These are phyloP conservation scores for Ammodytes dubius DNA, from an alignment of 2,113 vertebrate genomes.

Conservation along the genomic window DNA sequence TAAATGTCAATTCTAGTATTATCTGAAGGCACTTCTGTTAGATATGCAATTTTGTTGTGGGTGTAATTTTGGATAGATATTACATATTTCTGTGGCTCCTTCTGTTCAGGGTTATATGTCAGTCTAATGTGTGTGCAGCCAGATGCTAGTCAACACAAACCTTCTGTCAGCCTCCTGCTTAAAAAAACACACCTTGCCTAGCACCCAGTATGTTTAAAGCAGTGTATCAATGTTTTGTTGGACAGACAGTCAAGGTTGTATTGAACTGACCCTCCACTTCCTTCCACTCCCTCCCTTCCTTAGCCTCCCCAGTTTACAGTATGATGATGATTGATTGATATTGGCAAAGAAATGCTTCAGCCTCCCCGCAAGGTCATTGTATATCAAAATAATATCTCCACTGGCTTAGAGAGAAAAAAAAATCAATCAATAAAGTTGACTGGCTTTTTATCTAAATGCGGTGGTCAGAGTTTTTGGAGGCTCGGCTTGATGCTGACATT, in stretches of 20 bases:
- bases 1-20: slow-evolving; percentile 6
- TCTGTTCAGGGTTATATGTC: not conserved
- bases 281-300: slow-evolving; percentile 19
- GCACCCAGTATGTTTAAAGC: not conserved
- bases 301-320: not conserved
- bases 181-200: not conserved
- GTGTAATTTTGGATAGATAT: not conserved
- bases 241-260: slow-evolving; percentile 5
- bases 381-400: slow-evolving; percentile 39
- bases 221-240: slow-evolving; percentile 13
- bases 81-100: not conserved
- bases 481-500: slow-evolving; percentile 4
- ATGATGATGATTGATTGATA: slow-evolving; percentile 63
- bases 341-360: slow-evolving; percentile 21
- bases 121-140: not conserved
- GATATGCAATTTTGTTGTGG: not conserved
- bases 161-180: not conserved
- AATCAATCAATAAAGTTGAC: slow-evolving; percentile 27
- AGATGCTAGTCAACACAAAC: not conserved
- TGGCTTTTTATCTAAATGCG: slow-evolving; percentile 17
- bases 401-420: not conserved
- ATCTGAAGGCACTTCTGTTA: not conserved
- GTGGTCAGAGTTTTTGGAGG: slow-evolving; percentile 23
- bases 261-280: slow-evolving; percentile 7
- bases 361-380: slow-evolving; percentile 60